A percentile compares a stretch with the other conserved stretches of the same genome.
Evolutionary conservation across 2,888 invertebrate genomes (phyloP).

Genomic region (Timandra comae): DNA sequence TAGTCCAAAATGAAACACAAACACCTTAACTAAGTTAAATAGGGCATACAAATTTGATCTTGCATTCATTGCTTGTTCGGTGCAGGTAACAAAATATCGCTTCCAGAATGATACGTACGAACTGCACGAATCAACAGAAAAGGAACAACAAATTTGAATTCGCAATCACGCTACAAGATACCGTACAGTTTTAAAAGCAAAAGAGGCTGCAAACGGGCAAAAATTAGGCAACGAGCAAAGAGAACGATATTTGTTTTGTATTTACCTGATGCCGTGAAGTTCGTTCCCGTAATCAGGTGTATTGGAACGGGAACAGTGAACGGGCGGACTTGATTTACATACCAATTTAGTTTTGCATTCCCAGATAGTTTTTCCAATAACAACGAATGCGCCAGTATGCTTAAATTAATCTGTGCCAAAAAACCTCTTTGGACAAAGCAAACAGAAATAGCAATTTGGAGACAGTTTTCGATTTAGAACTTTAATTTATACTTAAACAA

Average conservation of each 20-base stretch:
- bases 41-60: too few species aligned
- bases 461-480: too few species aligned
- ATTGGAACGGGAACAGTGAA: constrained; percentile 49
- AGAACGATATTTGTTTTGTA: constrained; percentile 16
- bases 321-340: constrained; percentile 65
- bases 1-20: too few species aligned
- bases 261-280: constrained; percentile 36
- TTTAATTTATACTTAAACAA: too few species aligned
- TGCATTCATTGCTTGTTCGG: too few species aligned
- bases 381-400: constrained; percentile 31
- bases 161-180: background rate
- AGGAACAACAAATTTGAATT: background rate
- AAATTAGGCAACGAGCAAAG: background rate
- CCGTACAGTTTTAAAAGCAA: background rate
- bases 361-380: constrained; percentile 41
- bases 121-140: background rate
- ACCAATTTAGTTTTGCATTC: constrained; percentile 61
- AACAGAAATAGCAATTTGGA: constrained; percentile 21
- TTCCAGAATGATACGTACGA: background rate
- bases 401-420: constrained; percentile 20
- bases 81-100: too few species aligned
- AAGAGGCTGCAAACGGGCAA: constrained; percentile 1
- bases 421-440: constrained; percentile 11
- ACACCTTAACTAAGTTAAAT: too few species aligned
- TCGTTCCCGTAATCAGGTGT: constrained; percentile 57